phyloP scores from a whole-genome alignment of 1,140 invertebrate genomes.

The Agrilus planipennis region DNA sequence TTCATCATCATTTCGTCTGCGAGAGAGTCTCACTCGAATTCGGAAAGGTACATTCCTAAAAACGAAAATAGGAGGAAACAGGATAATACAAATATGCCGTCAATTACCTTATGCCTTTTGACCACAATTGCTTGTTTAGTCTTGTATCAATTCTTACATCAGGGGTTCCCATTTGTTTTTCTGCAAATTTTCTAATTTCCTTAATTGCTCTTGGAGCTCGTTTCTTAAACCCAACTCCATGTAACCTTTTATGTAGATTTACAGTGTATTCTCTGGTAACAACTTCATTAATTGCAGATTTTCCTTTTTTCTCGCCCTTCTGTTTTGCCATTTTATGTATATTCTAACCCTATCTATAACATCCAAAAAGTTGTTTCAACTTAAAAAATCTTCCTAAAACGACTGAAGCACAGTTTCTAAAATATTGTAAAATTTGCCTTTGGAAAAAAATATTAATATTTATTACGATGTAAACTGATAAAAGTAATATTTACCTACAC shows the following conservation, averaged over 20 bases:
- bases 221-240: slow-evolving; percentile 95
- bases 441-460: no score
- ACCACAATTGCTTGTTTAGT: slow-evolving; percentile 97
- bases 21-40: slow-evolving; percentile 77
- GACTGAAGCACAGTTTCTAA: no score
- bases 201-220: slow-evolving; percentile 93
- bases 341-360: no score
- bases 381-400: no score
- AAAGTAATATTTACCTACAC: no score
- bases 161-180: slow-evolving; percentile 95
- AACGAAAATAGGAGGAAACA: slow-evolving; percentile 14
- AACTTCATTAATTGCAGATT: slow-evolving; percentile 94
- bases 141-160: slow-evolving; percentile 96
- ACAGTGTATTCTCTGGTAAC: slow-evolving; percentile 98
- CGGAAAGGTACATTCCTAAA: slow-evolving; percentile 81
- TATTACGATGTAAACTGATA: no score
- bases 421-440: no score
- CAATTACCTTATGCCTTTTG: slow-evolving; percentile 85
- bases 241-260: slow-evolving; percentile 93
- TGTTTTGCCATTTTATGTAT: slow-evolving; percentile 66
- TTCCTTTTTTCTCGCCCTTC: slow-evolving; percentile 73
- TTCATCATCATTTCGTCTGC: slow-evolving; percentile 97
- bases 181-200: slow-evolving; percentile 93
- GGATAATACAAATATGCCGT: not conserved
- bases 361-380: no score